Conservation (phyloP, 2,888 invertebrate species). For the Temnothorax rugatulus region DNA sequence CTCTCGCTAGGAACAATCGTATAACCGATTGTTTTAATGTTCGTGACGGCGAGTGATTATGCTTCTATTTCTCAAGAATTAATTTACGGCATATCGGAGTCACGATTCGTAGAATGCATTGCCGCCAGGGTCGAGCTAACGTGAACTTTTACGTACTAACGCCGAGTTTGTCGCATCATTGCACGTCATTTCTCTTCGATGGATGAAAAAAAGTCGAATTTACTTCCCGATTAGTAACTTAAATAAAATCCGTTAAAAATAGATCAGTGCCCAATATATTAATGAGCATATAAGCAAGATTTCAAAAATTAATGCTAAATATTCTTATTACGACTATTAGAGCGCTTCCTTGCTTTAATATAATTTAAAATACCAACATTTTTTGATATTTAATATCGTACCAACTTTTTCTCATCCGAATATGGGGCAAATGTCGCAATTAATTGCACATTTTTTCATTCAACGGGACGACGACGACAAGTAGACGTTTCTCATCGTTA, state of each 20-base stretch:
- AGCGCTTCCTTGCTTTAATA: background rate
- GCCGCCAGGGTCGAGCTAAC: slow-evolving; percentile 29
- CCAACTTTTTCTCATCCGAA: background rate
- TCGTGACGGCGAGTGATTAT: slow-evolving; percentile 70
- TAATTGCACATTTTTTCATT: background rate
- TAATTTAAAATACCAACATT: background rate
- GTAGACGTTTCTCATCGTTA: slow-evolving; percentile 42
- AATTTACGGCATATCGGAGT: slow-evolving; percentile 67
- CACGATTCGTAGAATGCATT: slow-evolving; percentile 64
- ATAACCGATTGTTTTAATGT: slow-evolving; percentile 41
- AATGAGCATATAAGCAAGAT: background rate
- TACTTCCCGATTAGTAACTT: background rate
- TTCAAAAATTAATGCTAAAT: background rate
- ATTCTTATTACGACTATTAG: background rate
- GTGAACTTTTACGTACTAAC: background rate
- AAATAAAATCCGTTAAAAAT: background rate
- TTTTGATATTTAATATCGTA: background rate
- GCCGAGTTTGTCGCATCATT: background rate
- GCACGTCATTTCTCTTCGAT: background rate
- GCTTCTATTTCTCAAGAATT: slow-evolving; percentile 68
- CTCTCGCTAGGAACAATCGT: slow-evolving; percentile 22
- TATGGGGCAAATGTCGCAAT: background rate
- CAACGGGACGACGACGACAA: background rate
- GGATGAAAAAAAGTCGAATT: background rate
- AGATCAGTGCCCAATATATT: background rate